phyloP scores from a whole-genome alignment of 2,797 vertebrate species.

The Microctenopoma steveboyesi region DNA sequence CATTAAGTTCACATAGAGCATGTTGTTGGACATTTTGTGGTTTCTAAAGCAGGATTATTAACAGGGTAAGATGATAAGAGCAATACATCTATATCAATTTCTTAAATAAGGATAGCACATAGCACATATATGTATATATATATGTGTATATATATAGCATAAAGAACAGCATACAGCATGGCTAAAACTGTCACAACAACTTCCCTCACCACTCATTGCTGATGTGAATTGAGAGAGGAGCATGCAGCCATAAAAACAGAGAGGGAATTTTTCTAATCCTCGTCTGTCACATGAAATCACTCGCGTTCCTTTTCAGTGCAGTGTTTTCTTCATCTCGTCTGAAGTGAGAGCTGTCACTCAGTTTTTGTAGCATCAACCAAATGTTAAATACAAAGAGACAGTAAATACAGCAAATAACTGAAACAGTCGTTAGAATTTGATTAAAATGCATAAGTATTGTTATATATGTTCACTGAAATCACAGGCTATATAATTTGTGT shows the following conservation, averaged over 20 bases:
- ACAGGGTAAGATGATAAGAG: too few relatives aligned
- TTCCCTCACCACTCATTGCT: background rate
- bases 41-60: too few relatives aligned
- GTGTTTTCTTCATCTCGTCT: slow-evolving; percentile 36
- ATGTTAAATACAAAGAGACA: background rate
- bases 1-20: too few relatives aligned
- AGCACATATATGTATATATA: too few relatives aligned
- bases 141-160: too few relatives aligned
- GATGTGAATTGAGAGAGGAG: slow-evolving; percentile 32
- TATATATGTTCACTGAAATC: background rate
- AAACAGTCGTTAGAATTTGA: background rate
- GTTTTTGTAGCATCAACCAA: background rate
- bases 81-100: too few relatives aligned
- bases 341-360: slow-evolving; percentile 57
- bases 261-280: slow-evolving; percentile 39
- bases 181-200: slow-evolving; percentile 28
- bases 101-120: too few relatives aligned
- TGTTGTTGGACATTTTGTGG: too few relatives aligned
- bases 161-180: background rate
- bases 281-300: slow-evolving; percentile 63
- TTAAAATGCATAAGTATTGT: background rate
- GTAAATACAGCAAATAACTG: background rate
- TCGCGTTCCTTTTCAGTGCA: slow-evolving; percentile 28
- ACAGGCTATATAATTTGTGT: slow-evolving; percentile 9
- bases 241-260: slow-evolving; percentile 25